These are phyloP conservation scores for Labeo rohita DNA, from an alignment of 2,113 vertebrate species.

Conservation along the genomic window DNA sequence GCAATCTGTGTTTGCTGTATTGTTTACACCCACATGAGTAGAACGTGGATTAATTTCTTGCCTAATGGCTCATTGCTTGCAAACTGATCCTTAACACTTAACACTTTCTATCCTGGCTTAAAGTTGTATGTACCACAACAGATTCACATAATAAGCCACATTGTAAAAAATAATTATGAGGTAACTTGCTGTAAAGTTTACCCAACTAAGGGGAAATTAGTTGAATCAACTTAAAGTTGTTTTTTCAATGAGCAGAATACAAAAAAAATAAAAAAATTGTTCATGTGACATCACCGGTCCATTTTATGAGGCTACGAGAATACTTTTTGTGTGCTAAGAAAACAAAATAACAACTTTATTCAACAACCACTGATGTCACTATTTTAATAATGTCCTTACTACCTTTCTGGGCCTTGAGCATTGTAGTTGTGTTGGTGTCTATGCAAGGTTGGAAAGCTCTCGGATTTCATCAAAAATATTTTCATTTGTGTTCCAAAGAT, in stretches of 20 bases:
- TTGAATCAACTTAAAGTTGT: neutral
- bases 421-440: no score
- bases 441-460: no score
- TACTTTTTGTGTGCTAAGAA: no score
- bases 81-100: conserved; percentile 38
- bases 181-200: neutral
- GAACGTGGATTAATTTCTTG: conserved; percentile 41
- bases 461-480: no score
- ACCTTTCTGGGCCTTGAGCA: no score
- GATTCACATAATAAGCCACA: neutral
- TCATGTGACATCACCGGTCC: no score
- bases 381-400: no score
- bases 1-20: conserved; percentile 37
- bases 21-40: conserved; percentile 28
- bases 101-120: conserved; percentile 20
- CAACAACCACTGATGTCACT: no score
- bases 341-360: no score
- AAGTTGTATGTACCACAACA: neutral
- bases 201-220: neutral
- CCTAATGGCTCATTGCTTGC: conserved; percentile 30
- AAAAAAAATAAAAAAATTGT: neutral
- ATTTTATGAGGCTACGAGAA: no score
- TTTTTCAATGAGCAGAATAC: neutral
- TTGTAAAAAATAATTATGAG: neutral
- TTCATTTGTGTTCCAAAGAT: no score